Evolutionary conservation across 1,140 invertebrate genomes (phyloP), one percentile per base, ranked within the genome.

Genomic region (Venturia canescens): DNA sequence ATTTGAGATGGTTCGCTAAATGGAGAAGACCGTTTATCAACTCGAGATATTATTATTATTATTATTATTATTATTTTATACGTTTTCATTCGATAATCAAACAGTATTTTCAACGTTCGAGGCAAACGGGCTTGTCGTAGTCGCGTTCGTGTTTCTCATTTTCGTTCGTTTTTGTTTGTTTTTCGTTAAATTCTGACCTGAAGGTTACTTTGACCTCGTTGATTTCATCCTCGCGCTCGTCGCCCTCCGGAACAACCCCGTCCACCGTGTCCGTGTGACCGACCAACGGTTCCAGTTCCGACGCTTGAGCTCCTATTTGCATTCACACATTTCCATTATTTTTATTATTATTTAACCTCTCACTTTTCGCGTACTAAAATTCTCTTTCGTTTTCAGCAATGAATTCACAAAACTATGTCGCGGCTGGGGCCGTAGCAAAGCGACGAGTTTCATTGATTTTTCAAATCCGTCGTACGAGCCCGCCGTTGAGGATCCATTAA

Each of bases 201-300:
- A 88, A 88, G 79, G 88, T 82, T 83, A 88, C 83, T 88, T 89
- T 90, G 79, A 88, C 87, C 77, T 87, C 87, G 60, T 87, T 72
- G 74, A 88, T 48, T 27, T 90, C 88, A 57, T 90, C 90, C 53
- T 91, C 91, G 69, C 88, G 89, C 82, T 92, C 91, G 88, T 94
- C 94, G 79, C 92, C 92, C 84, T 95, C 94, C 23, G 92, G 90
- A 21, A 92, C 90, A 27, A 91, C 91, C 27, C 93, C 92, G 80
- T 94, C 93, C 38, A 93, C 92, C 72, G 91, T 90, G 84, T 93
- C 92, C 71, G 93, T 94, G 82, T 93, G 93, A 88, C 95, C 95
- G 88, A 96, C 96, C 84, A 97, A 92, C 18, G 96, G 96, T 89
- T 97, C 96, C 86, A 96, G 92, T 91, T 97, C 96, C 85, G 93